Base-by-base conservation (phyloP, 2,888 invertebrate genomes). In the Aspidapion aeneum region DNA sequence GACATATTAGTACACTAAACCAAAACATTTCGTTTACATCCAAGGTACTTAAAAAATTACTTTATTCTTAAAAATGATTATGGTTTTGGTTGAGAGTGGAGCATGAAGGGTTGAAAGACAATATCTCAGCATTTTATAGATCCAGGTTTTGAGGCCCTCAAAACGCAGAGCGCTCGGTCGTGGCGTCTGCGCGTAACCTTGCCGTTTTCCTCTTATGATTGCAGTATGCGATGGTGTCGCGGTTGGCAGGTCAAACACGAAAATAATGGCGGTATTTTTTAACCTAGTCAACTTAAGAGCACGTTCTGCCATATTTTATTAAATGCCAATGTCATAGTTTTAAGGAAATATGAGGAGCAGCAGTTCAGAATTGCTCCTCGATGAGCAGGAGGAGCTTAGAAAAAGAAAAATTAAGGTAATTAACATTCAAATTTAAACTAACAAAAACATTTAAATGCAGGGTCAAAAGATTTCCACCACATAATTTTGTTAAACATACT, bases 301-400 rank as follows among this genome's bases (percentile, higher is more conserved):
- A 35, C 35, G 35, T 35, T 35, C 12, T 7, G 3, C 35, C 35
- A 35, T 35, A n/a, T n/a, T n/a, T n/a, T n/a, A n/a, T n/a, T n/a
- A 7, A 35, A 35, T 35, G 69, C 74, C 72, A 71, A 78, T 78
- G 78, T 73, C 76, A 72, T 76, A 77, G 77, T 74, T 72, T 69
- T 61, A 74, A 73, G 72, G 66, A 77, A 69, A 70, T n/a, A 88
- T 88, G 88, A 87, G 87, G 83, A 87, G 88, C 84, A 87, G 87
- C 83, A 89, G 88, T 84, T 89, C 89, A 80, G 89, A 89, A 84
- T 85, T 89, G 82, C 86, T 89, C 83, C 87, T 89, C 80, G 88
- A 89, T 81, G 87, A 88, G 80, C 87, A 87, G 83, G 88, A 87
- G 82, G 86, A 86, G 81, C 82, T 86, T 73, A 82, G 86, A 75